Evolutionary conservation across 2,888 invertebrate genomes (phyloP), one percentile per base, ranked within the genome.

Genomic region (Callinectes sapidus): DNA sequence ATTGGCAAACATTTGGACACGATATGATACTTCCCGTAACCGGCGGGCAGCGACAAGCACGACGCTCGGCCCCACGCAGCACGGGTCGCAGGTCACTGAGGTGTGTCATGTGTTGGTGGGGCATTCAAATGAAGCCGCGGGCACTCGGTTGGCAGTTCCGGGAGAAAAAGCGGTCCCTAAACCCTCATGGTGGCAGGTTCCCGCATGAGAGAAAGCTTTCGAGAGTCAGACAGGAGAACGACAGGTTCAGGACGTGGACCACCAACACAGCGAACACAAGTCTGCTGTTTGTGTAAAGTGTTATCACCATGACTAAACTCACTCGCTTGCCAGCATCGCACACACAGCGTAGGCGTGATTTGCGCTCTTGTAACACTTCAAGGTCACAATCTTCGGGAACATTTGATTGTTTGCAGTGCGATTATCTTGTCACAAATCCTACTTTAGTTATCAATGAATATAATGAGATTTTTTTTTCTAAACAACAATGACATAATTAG

Each of bases 141-240:
- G 35, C 35, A 14, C 35, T 16, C 16, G 81, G 81, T 81, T 35
- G 3, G 81, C 32, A 81, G 81, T 32, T 81, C 32, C 81, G 81
- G 81, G 14, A 81, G 81, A 81, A 81, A 81, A 81, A 81, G 81
- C 32, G 81, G 81, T 2, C 13, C 35, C 81, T 16, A 35, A 81
- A 32, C 81, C 35, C 16, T 35, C 32, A 14, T 35, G 81, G 35
- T 81, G 81, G 81, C 81, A 35, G 32, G 81, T 81, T 81, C 81
- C 71, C 35, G 35, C 16, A 23, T 81, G 81, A n/a, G 81, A 81
- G 81, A 81, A 81, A 81, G 81, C 35, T 81, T n/a, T 81, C 32
- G 81, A 35, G 28, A 28, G 35, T 32, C 14, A 81, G 32, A 77
- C 66, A 66, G n/a, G 28, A 2, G 8, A 10, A 5, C 23, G 71